A percentile compares a stretch with the other conserved stretches of the same genome.
Conservation (phyloP, 2,113 vertebrate species). For the Sphyrna mokarran region DNA sequence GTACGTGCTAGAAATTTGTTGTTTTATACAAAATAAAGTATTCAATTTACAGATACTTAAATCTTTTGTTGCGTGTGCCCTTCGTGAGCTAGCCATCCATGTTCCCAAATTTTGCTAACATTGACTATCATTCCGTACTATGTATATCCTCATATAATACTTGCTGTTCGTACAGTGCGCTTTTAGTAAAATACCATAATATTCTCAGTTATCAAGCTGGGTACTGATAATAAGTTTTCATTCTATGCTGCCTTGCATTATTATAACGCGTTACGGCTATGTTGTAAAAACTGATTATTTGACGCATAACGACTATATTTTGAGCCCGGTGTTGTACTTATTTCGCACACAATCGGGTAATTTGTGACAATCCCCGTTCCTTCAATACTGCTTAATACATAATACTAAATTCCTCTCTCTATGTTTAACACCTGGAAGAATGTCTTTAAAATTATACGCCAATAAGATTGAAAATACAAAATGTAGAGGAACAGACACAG, state of each 20-base stretch:
- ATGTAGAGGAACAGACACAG: neutral
- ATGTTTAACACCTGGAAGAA: neutral
- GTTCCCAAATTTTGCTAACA: neutral
- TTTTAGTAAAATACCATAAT: neutral
- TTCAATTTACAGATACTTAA: neutral
- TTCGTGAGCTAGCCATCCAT: neutral
- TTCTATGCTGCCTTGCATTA: neutral
- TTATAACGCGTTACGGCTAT: neutral
- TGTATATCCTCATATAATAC: neutral
- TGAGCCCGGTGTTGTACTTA: neutral
- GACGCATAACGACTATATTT: neutral
- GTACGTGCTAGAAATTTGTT: neutral
- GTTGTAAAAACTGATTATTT: neutral
- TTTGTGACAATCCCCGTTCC: neutral
- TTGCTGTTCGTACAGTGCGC: neutral
- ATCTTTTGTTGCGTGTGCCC: neutral
- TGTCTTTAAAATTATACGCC: neutral
- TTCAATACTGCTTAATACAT: neutral
- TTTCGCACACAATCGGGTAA: neutral
- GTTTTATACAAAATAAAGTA: neutral
- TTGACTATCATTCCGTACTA: neutral
- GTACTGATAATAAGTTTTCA: neutral
- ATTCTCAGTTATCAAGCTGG: neutral
- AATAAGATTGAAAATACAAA: neutral
- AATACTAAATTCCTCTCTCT: neutral